Evolutionary conservation across 2,888 invertebrate species (phyloP).

Genomic region (Entomobrya proxima): DNA sequence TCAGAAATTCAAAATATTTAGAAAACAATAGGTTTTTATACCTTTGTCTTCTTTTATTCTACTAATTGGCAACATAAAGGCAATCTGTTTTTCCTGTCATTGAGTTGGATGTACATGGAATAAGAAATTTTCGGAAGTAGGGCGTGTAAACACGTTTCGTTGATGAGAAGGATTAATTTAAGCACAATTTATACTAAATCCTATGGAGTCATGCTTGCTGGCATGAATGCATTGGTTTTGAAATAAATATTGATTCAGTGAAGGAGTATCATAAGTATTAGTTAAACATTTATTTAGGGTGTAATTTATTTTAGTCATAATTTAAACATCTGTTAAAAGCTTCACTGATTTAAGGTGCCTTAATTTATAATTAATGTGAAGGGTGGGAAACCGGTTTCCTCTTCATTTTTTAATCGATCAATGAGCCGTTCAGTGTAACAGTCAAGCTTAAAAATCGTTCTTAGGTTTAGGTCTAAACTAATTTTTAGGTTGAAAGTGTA

Average conservation of each 20-base stretch:
- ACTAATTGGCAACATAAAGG: too few species aligned
- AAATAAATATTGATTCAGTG: slow-evolving; percentile 24
- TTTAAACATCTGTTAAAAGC: slow-evolving; percentile 75
- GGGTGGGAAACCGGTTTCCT: slow-evolving; percentile 74
- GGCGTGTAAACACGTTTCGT: slow-evolving; percentile 14
- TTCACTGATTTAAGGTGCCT: slow-evolving; percentile 74
- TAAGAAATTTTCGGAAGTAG: neutral
- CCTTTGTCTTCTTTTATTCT: too few species aligned
- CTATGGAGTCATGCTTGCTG: neutral
- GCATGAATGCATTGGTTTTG: too few species aligned
- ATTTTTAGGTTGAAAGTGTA: too few species aligned
- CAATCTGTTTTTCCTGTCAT: too few species aligned
- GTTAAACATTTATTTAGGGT: slow-evolving; percentile 76
- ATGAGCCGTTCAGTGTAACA: too few species aligned
- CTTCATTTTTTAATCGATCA: slow-evolving; percentile 19
- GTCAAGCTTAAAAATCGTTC: too few species aligned
- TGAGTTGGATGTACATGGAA: too few species aligned
- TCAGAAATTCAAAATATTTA: too few species aligned
- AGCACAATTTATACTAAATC: neutral
- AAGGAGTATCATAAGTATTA: slow-evolving; percentile 75
- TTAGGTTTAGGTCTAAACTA: too few species aligned
- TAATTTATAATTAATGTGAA: slow-evolving; percentile 76
- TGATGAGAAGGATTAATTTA: neutral
- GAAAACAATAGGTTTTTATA: too few species aligned
- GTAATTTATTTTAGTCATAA: slow-evolving; percentile 76